phyloP scores from a whole-genome alignment of 2,888 invertebrate genomes.

The Pheosia tremula region DNA sequence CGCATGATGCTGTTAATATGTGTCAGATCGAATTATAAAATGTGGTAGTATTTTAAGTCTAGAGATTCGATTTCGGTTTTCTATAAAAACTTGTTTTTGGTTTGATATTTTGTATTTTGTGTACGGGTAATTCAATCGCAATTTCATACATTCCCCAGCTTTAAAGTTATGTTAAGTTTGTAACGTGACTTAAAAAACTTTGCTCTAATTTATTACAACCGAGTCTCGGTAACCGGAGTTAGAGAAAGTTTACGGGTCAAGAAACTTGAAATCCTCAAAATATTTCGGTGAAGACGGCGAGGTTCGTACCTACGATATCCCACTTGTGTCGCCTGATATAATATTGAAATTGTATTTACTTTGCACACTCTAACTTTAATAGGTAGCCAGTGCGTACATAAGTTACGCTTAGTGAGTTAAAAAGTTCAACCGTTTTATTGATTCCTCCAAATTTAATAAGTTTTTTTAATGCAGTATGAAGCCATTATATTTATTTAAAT shows the following conservation, averaged over 20 bases:
- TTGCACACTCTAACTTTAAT: neutral
- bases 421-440: too few relatives aligned
- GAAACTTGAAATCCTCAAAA: constrained; percentile 57
- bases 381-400: too few relatives aligned
- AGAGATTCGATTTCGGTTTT: neutral
- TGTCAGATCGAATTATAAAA: neutral
- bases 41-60: too few relatives aligned
- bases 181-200: constrained; percentile 49
- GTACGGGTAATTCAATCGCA: too few relatives aligned
- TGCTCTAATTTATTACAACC: constrained; percentile 60
- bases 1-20: constrained; percentile 15
- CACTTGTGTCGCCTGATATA: neutral
- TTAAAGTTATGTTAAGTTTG: constrained; percentile 23
- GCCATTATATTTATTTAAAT: too few relatives aligned
- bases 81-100: neutral
- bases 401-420: too few relatives aligned
- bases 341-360: neutral
- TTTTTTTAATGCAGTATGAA: too few relatives aligned
- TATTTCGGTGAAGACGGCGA: constrained; percentile 51
- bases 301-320: constrained; percentile 11
- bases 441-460: too few relatives aligned
- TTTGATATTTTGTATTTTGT: too few relatives aligned
- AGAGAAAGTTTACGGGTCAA: constrained; percentile 69
- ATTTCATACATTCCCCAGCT: neutral
- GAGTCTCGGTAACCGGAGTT: constrained; percentile 51